These are phyloP conservation scores for Platichthys stellatus DNA, from an alignment of 2,113 vertebrate species.

Conservation along the genomic window DNA sequence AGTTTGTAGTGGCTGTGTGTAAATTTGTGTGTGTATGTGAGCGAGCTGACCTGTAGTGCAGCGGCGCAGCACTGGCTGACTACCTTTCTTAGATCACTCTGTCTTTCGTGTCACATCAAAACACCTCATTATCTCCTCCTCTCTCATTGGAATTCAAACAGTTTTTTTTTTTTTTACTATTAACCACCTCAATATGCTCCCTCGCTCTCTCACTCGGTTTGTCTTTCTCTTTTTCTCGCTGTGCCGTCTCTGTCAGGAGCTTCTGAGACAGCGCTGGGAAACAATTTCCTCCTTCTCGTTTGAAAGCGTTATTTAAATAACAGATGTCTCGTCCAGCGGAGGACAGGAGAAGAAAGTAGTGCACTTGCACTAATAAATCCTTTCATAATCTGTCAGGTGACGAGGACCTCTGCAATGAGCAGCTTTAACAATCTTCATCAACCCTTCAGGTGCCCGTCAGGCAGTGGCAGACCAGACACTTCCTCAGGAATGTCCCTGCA, in stretches of 20 bases:
- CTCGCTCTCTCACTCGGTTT: constrained; percentile 43
- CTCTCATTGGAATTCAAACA: constrained; percentile 74
- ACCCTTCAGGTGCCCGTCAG: constrained; percentile 31
- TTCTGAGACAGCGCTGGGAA: constrained; percentile 61
- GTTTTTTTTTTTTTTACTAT: constrained; percentile 57
- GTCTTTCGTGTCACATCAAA: constrained; percentile 82
- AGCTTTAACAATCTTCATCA: constrained; percentile 53
- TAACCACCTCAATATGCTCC: constrained; percentile 63
- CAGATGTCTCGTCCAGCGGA: constrained; percentile 70
- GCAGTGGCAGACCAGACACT: constrained; percentile 7
- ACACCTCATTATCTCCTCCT: constrained; percentile 80
- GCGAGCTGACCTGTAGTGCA: constrained; percentile 74
- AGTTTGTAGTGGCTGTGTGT: constrained; percentile 26
- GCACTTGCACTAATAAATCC: constrained; percentile 47
- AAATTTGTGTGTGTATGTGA: constrained; percentile 10
- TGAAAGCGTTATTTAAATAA: constrained; percentile 75
- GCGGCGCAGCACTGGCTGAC: constrained; percentile 63
- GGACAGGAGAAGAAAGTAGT: constrained; percentile 60
- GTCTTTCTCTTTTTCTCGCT: constrained; percentile 45
- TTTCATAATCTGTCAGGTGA: constrained; percentile 71
- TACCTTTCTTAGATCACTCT: constrained; percentile 75
- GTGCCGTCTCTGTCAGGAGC: constrained; percentile 57
- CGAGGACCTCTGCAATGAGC: constrained; percentile 52
- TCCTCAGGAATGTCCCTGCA: constrained; percentile 4
- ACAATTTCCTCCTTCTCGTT: constrained; percentile 69